These are phyloP conservation scores for Rhinogobio ventralis DNA, from an alignment of 2,797 vertebrate species.

Conservation along the genomic window DNA sequence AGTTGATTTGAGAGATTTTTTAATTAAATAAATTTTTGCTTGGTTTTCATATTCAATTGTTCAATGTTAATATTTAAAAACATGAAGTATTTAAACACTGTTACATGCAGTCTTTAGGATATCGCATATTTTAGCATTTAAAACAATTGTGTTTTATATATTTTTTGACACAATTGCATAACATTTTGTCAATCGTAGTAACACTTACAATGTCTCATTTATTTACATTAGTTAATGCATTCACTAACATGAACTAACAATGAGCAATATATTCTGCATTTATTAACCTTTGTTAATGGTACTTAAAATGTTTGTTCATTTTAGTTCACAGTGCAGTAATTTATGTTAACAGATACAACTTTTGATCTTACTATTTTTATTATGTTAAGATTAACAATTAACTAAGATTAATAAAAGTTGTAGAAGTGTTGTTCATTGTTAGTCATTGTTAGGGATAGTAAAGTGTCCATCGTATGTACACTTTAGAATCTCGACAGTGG, in stretches of 20 bases:
- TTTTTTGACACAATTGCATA: background rate
- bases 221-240: background rate
- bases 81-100: too few species aligned
- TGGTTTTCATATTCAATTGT: too few species aligned
- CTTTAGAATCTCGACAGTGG: too few species aligned
- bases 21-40: too few species aligned
- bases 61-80: too few species aligned
- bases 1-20: background rate
- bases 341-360: background rate
- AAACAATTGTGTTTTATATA: background rate
- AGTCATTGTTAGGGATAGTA: too few species aligned
- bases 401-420: background rate
- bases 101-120: too few species aligned
- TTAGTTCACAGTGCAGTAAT: background rate
- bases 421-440: background rate
- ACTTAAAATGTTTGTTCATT: background rate
- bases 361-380: too few species aligned
- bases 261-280: background rate
- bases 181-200: background rate
- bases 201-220: background rate
- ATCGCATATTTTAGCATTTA: background rate
- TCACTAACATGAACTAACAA: background rate
- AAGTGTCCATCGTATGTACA: too few species aligned
- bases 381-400: background rate
- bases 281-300: background rate